Percentiles rank a stretch among this genome's conserved stretches.
Conservation (phyloP, 1,140 invertebrate species). For the Brachionus sp. region DNA sequence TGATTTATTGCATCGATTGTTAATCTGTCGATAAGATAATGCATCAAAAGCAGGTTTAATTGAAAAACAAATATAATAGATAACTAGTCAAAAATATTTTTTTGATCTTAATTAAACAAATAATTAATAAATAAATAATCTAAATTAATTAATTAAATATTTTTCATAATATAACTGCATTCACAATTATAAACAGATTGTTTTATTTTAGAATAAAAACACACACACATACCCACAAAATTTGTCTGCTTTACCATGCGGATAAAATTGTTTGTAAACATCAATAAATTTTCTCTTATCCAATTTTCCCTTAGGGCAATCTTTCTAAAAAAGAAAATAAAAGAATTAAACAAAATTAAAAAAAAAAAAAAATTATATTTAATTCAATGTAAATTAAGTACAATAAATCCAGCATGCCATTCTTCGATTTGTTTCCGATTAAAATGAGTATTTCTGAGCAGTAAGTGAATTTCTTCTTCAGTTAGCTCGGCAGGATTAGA, state of each 20-base stretch:
- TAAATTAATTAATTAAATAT: no score
- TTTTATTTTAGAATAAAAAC: no score
- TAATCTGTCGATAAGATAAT: neutral
- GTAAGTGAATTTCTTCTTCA: conserved; percentile 41
- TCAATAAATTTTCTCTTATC: conserved; percentile 46
- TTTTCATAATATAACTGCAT: no score
- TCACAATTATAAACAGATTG: neutral
- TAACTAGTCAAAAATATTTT: neutral
- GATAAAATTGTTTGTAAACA: conserved; percentile 46
- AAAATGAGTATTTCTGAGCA: conserved; percentile 41
- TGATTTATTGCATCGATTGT: neutral
- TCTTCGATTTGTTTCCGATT: conserved; percentile 42
- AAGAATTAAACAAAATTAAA: neutral
- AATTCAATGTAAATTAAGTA: neutral
- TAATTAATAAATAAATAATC: no score
- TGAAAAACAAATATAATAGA: neutral
- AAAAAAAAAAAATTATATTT: no score
- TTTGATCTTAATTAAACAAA: no score
- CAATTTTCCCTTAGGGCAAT: conserved; percentile 44
- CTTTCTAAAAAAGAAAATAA: conserved; percentile 37
- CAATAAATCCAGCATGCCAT: conserved; percentile 46
- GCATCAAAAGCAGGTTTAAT: neutral
- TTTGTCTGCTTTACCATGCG: conserved; percentile 45
- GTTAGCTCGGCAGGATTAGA: conserved; percentile 26
- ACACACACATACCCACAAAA: conserved; percentile 44